Evolutionary conservation across 2,888 invertebrate species (phyloP).

Genomic region (Harpalus rufipes): DNA sequence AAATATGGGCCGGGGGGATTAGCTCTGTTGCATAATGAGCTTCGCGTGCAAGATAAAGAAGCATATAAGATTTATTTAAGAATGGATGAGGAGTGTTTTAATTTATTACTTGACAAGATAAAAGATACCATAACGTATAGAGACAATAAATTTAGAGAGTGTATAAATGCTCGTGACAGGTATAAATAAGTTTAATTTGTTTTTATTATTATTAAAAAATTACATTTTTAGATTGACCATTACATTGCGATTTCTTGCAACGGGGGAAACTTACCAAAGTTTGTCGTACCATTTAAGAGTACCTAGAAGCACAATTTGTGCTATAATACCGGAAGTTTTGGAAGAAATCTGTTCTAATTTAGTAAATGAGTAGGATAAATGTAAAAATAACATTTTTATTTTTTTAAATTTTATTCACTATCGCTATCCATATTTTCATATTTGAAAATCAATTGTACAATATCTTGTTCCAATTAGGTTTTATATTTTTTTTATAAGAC

Average conservation of each 20-base stretch:
- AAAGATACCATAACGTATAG: background rate
- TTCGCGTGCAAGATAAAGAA: no score
- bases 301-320: background rate
- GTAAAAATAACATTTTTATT: slow-evolving; percentile 5
- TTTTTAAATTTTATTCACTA: slow-evolving; percentile 5
- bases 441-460: background rate
- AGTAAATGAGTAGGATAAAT: background rate
- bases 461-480: background rate
- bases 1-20: no score
- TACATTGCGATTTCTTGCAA: background rate
- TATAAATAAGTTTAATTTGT: no score
- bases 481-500: background rate
- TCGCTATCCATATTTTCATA: slow-evolving; percentile 8
- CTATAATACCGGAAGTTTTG: slow-evolving; percentile 7
- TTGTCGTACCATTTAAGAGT: slow-evolving; percentile 6
- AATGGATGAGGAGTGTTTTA: no score
- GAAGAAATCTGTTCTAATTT: background rate
- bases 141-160: background rate
- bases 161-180: no score
- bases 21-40: no score
- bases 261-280: slow-evolving; percentile 2
- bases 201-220: no score
- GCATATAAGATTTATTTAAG: no score
- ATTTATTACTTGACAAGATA: background rate
- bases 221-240: background rate